phyloP scores from a whole-genome alignment of 2,888 invertebrate genomes.

The Epistrophe grossulariae region DNA sequence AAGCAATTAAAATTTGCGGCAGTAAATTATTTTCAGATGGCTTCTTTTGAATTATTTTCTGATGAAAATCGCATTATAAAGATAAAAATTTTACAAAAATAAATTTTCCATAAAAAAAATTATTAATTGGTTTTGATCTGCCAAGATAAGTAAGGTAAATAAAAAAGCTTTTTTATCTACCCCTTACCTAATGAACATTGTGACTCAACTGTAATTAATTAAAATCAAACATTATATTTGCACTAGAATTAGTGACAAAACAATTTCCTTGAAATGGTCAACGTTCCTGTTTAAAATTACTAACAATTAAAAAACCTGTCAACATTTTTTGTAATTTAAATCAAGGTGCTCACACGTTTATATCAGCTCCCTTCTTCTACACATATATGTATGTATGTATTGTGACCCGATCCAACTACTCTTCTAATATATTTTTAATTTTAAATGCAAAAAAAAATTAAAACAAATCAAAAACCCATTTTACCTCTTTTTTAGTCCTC shows the following conservation, averaged over 20 bases:
- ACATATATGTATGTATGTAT: neutral
- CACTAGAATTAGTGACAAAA: conserved; percentile 16
- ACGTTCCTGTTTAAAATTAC: conserved; percentile 51
- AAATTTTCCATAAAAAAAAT: neutral
- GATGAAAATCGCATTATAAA: neutral
- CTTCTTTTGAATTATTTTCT: neutral
- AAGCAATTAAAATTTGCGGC: too few relatives aligned
- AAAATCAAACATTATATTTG: conserved; percentile 3
- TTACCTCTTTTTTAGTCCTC: conserved; percentile 71
- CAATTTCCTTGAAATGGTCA: conserved; percentile 50
- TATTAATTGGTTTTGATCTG: neutral
- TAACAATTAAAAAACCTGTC: conserved; percentile 56
- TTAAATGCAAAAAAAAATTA: conserved; percentile 36
- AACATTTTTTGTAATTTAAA: conserved; percentile 53
- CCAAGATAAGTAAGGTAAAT: neutral
- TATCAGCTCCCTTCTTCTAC: neutral
- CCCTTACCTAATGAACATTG: neutral
- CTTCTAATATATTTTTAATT: neutral
- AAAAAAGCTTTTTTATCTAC: neutral
- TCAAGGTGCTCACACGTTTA: conserved; percentile 45
- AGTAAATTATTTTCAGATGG: too few relatives aligned
- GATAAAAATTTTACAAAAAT: neutral
- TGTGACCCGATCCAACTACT: neutral
- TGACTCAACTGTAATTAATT: conserved; percentile 24
- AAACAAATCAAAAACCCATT: conserved; percentile 21